Base-by-base conservation (phyloP, 2,113 vertebrate genomes). In the Melanotaenia duboulayi region DNA sequence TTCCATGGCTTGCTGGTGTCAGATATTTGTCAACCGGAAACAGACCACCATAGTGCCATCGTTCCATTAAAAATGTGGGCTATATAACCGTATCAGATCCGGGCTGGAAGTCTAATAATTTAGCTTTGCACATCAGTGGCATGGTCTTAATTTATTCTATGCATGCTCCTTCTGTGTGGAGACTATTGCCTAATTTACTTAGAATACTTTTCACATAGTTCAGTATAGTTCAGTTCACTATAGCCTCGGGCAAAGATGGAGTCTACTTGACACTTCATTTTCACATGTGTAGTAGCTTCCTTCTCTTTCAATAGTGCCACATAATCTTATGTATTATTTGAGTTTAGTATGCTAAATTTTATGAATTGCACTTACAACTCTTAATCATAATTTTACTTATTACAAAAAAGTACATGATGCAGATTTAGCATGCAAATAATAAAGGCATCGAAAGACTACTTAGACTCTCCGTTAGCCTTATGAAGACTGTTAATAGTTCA, bases 401-500 rank as follows among this genome's bases (percentile, higher is more conserved):
- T n/a, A 19, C 2, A 48, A 48, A 14, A n/a, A 48, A 19, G 17
- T n/a, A 48, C 32, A 35, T 35, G 1, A 5, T 35, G 32, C 8
- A 35, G 32, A 35, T 35, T 35, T 35, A 35, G 28, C 32, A 35
- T 28, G 28, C 28, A 28, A 28, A 6, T 28, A 6, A 28, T 28
- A 28, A 6, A 17, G 42, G 40, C 7, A n/a, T 7, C 17, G 19
- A 17, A 48, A 14, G 1, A 19, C 44, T 17, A 7, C 13, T 19
- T 2, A 7, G 44, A n/a, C 8, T 19, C 4, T 19, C 0, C 17
- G n/a, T 48, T 11, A 19, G 44, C 42, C 20, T 7, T 4, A 3
- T 51, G 14, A 40, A 35, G 35, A 50, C 13, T 44, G 24, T 5
- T 70, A 12, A 37, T 39, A 70, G 48, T 77, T 74, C 73, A 62